Conservation (phyloP, 1,140 invertebrate genomes). For the Psilanteris sp. region DNA sequence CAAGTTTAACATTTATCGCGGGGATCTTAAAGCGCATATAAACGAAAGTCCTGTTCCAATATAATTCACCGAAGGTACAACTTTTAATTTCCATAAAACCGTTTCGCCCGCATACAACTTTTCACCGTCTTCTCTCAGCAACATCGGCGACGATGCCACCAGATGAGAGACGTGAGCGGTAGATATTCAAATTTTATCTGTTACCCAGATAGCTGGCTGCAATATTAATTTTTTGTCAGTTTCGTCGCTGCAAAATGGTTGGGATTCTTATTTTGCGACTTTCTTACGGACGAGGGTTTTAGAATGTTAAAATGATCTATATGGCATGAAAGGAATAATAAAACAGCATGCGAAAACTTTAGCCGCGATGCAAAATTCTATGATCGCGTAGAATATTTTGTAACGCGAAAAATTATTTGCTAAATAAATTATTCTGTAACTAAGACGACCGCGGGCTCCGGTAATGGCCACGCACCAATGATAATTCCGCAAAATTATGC, state of each 20-base stretch:
- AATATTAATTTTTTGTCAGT: constrained; percentile 66
- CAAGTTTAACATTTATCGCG: constrained; percentile 58
- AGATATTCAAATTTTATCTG: constrained; percentile 69
- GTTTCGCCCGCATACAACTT: constrained; percentile 53
- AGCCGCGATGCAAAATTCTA: constrained; percentile 12
- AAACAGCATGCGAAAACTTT: constrained; percentile 16
- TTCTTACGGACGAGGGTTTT: constrained; percentile 36
- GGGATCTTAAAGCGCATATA: constrained; percentile 53
- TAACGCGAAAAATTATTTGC: too few species aligned
- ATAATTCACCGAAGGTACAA: constrained; percentile 69
- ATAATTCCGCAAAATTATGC: too few species aligned
- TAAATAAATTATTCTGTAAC: too few species aligned
- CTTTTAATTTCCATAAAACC: constrained; percentile 76
- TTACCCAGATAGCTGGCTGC: constrained; percentile 64
- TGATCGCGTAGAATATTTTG: neutral
- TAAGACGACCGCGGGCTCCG: too few species aligned
- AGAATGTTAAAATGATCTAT: constrained; percentile 54
- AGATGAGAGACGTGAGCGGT: constrained; percentile 26
- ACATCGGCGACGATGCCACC: constrained; percentile 42
- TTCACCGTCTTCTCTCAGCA: constrained; percentile 29
- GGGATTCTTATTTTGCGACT: constrained; percentile 61
- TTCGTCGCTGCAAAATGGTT: constrained; percentile 46
- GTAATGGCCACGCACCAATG: too few species aligned
- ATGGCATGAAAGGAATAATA: constrained; percentile 28
- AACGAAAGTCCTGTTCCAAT: constrained; percentile 59